Percentiles rank a stretch among this genome's conserved stretches.
phyloP scores from a whole-genome alignment of 2,888 invertebrate species.

The Steinernema scapterisci region DNA sequence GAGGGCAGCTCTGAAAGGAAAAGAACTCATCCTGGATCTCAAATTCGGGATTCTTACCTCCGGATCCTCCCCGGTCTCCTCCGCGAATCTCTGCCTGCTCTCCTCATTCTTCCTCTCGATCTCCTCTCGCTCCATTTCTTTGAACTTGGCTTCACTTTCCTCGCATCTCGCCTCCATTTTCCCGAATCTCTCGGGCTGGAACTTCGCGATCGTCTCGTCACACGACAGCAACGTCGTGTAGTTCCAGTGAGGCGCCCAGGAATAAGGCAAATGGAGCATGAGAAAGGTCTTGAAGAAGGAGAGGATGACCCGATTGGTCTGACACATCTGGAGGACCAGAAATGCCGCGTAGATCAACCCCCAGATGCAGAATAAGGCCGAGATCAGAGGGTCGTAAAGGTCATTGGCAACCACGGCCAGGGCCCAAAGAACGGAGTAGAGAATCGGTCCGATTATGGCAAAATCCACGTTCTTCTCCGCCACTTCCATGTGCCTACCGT shows the following conservation, averaged over 20 bases:
- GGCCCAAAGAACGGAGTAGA: not conserved
- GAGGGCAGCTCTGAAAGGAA: not conserved
- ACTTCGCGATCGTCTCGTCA: not conserved
- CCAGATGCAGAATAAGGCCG: not conserved
- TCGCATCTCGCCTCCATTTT: not conserved
- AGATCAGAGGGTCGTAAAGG: not conserved
- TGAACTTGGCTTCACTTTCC: not conserved
- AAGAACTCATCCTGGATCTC: too few relatives aligned
- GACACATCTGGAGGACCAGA: not conserved
- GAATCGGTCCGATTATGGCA: not conserved
- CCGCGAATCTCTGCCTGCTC: not conserved
- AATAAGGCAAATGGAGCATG: not conserved
- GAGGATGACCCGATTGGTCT: not conserved
- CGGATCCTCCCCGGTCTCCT: not conserved
- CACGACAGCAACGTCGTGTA: not conserved
- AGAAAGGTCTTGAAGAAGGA: not conserved
- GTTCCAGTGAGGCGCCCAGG: not conserved
- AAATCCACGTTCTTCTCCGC: slow-evolving; percentile 24
- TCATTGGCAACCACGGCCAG: slow-evolving; percentile 1
- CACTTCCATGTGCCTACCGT: slow-evolving; percentile 9
- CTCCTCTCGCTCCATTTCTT: not conserved
- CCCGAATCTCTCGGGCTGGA: not conserved
- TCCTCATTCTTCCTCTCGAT: not conserved
- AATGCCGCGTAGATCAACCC: not conserved
- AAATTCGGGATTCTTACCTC: too few relatives aligned